Conservation (phyloP, 30 jellyfish, hydroid and myxozoan genomes). For the Mastigias papua region DNA sequence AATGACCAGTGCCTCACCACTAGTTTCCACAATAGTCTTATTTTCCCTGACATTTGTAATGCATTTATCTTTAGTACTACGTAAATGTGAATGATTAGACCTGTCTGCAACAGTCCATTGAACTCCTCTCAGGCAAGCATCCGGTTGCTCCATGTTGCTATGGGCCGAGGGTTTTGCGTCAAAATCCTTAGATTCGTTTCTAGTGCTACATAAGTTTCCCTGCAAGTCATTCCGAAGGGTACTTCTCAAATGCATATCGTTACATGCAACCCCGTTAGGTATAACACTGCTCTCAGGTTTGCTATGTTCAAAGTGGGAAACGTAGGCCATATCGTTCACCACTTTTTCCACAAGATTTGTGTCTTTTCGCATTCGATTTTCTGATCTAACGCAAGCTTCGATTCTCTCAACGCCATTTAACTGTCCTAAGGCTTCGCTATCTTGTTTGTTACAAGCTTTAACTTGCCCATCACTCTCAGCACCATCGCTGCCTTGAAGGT, state of each 20-base stretch:
- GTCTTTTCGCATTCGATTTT: conserved; percentile 36
- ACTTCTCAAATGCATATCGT: not conserved
- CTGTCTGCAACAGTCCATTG: not conserved
- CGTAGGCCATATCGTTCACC: not conserved
- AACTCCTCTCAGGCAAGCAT: not conserved
- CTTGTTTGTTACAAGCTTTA: conserved; percentile 3
- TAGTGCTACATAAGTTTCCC: not conserved
- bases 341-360: conserved; percentile 11
- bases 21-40: not conserved
- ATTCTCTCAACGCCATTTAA: conserved; percentile 46
- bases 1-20: not conserved
- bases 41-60: not conserved
- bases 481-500: not conserved
- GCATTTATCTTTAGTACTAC: not conserved
- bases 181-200: not conserved
- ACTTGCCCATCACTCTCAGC: not conserved
- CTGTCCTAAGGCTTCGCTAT: conserved; percentile 14
- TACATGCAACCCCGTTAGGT: not conserved
- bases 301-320: not conserved
- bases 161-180: not conserved
- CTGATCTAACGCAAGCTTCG: conserved; percentile 64
- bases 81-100: not conserved
- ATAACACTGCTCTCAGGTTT: not conserved
- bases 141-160: not conserved
- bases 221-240: not conserved